Conservation (phyloP, 1,140 invertebrate species). For the Hormaphis cornu region DNA sequence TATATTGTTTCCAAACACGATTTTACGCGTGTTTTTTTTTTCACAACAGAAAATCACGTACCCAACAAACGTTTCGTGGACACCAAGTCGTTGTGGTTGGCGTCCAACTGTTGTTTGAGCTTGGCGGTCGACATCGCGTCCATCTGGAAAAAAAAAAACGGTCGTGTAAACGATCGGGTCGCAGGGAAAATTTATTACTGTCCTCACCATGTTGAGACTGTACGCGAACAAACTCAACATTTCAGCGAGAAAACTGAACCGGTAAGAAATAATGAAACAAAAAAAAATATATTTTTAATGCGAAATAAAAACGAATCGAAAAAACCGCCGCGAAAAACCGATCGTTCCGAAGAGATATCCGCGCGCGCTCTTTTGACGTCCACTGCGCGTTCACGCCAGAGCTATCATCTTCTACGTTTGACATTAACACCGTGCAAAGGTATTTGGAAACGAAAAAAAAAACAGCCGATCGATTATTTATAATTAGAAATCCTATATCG, state of each 20-base stretch:
- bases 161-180: neutral
- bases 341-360: too few relatives aligned
- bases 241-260: too few relatives aligned
- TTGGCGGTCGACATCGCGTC: conserved; percentile 50
- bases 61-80: conserved; percentile 45
- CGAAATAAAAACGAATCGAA: too few relatives aligned
- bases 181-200: neutral
- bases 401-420: neutral
- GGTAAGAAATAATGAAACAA: too few relatives aligned
- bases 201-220: neutral
- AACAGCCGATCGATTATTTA: conserved; percentile 16
- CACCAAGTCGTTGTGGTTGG: conserved; percentile 45
- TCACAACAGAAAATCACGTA: conserved; percentile 34
- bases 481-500: conserved; percentile 24
- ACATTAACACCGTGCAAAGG: neutral
- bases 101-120: conserved; percentile 48
- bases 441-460: neutral
- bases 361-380: too few relatives aligned
- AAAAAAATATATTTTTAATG: neutral
- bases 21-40: too few relatives aligned
- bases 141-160: conserved; percentile 45
- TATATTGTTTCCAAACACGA: too few relatives aligned
- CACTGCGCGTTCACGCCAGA: too few relatives aligned
- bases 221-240: conserved; percentile 27
- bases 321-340: too few relatives aligned